These are phyloP conservation scores for Tenebrosternarchus preto DNA, from an alignment of 2,113 vertebrate species.

Conservation along the genomic window DNA sequence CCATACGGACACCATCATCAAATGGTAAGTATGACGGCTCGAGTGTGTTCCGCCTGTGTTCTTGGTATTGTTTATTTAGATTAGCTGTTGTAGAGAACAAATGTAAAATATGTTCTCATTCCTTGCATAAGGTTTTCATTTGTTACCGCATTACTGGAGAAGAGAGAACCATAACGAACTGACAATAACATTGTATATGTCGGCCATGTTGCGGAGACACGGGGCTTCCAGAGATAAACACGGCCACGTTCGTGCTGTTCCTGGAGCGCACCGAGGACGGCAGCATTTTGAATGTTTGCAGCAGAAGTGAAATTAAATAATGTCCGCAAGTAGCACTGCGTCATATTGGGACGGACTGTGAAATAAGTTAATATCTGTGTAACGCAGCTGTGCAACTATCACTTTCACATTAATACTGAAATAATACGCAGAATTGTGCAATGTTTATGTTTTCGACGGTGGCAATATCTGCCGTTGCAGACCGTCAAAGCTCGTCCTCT, in stretches of 20 bases:
- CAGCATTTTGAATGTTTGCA: not conserved
- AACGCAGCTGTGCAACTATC: not conserved
- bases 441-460: constrained; percentile 1
- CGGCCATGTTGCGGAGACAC: constrained; percentile 77
- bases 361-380: not conserved
- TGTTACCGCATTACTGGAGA: constrained; percentile 37
- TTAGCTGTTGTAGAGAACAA: not conserved
- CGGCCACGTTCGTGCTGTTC: constrained; percentile 40
- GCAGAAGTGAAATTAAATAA: constrained; percentile 16
- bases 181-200: constrained; percentile 81
- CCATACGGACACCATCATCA: constrained; percentile 97
- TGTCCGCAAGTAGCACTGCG: not conserved
- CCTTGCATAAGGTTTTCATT: not conserved
- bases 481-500: not conserved
- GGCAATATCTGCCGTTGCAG: not conserved
- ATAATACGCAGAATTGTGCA: not conserved
- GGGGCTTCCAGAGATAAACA: constrained; percentile 80
- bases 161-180: constrained; percentile 60
- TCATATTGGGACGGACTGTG: not conserved
- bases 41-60: not conserved
- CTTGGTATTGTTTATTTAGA: not conserved
- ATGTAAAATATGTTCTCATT: not conserved
- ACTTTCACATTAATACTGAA: not conserved
- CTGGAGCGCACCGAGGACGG: constrained; percentile 12
- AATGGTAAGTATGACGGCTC: constrained; percentile 85